Evolutionary conservation across 2,113 vertebrate genomes (phyloP).

Genomic region (Notothenia rossii): DNA sequence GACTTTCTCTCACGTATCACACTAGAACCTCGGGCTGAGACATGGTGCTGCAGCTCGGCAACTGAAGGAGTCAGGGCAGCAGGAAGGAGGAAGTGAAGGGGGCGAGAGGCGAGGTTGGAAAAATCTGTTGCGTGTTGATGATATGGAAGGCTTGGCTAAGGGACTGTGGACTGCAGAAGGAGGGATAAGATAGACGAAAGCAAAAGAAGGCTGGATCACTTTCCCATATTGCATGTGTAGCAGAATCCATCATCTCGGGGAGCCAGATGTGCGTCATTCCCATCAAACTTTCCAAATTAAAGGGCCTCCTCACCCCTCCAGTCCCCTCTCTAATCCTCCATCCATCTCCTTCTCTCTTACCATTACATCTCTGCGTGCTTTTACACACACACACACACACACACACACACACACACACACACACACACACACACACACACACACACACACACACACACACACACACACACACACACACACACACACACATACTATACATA

Average conservation of each 20-base stretch:
- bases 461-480: neutral
- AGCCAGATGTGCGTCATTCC: slow-evolving; percentile 74
- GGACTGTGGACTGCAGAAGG: slow-evolving; percentile 9
- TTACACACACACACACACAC: neutral
- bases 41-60: slow-evolving; percentile 3
- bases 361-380: slow-evolving; percentile 29
- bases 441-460: neutral
- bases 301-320: slow-evolving; percentile 65
- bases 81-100: slow-evolving; percentile 42
- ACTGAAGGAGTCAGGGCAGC: slow-evolving; percentile 5
- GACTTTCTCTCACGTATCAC: neutral
- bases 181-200: slow-evolving; percentile 38
- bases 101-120: neutral
- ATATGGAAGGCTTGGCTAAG: slow-evolving; percentile 31
- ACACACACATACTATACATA: neutral
- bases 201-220: slow-evolving; percentile 55
- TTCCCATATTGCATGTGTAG: slow-evolving; percentile 72
- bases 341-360: slow-evolving; percentile 59
- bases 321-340: slow-evolving; percentile 63
- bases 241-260: slow-evolving; percentile 63
- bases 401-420: neutral
- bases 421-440: neutral
- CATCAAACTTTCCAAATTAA: slow-evolving; percentile 82
- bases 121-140: slow-evolving; percentile 22
- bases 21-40: neutral